Percentiles rank a stretch among this genome's conserved stretches.
phyloP scores from a whole-genome alignment of 2,113 vertebrate species.

The Megatriorchis doriae region DNA sequence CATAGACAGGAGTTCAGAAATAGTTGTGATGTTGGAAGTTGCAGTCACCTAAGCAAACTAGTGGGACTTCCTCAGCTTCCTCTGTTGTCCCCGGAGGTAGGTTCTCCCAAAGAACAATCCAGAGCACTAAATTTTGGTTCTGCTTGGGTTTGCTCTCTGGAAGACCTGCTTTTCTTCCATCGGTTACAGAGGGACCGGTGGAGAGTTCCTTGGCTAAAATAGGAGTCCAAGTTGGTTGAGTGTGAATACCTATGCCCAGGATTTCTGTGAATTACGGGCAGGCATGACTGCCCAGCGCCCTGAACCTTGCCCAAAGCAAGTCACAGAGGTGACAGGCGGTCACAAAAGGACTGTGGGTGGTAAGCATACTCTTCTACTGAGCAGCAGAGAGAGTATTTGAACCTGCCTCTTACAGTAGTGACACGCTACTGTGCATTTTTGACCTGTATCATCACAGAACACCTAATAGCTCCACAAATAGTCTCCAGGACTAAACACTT shows the following conservation, averaged over 20 bases:
- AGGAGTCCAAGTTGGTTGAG: not conserved
- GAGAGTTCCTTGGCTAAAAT: not conserved
- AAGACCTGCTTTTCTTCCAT: not conserved
- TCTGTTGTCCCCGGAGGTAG: not conserved
- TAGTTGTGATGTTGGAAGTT: not conserved
- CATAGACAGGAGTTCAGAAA: not conserved
- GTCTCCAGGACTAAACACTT: not conserved
- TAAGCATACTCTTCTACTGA: not conserved
- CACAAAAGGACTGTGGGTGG: not conserved
- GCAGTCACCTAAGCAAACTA: not conserved
- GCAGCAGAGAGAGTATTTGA: not conserved
- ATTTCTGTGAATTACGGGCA: not conserved
- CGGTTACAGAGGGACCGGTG: not conserved
- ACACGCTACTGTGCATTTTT: not conserved
- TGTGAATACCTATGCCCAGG: not conserved
- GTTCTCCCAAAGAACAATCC: not conserved
- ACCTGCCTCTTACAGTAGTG: not conserved
- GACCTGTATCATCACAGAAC: not conserved
- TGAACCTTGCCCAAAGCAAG: not conserved
- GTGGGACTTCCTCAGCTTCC: not conserved
- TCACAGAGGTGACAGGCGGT: not conserved
- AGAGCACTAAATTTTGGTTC: not conserved
- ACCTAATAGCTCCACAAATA: not conserved
- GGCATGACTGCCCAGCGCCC: not conserved
- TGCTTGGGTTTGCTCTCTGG: not conserved